These are phyloP conservation scores for western clawed frog (Xenopus tropicalis) DNA, from an alignment of 2,113 vertebrate genomes.

Conservation along the genomic window UCB_Xtro_10.0 CM004445.2:113688001-113688500, in stretches of 20 bases:
- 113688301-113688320: constrained; percentile 39
- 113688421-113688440: constrained; percentile 3
- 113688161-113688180: constrained; percentile 26
- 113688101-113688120: not conserved
- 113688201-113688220: constrained; percentile 32
- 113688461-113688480: not conserved
- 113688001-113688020: not conserved
- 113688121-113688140: not conserved
- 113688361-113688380: constrained; percentile 7
- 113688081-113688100: not conserved
- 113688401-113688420: not conserved
- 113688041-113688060: not conserved
- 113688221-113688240: constrained; percentile 42
- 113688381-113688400: not conserved
- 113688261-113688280: constrained; percentile 39
- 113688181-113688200: constrained; percentile 33
- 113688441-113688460: constrained; percentile 17
- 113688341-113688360: constrained; percentile 16
- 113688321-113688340: constrained; percentile 29
- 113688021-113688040: no score
- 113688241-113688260: constrained; percentile 37
- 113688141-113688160: constrained; percentile 21
- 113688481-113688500: constrained; percentile 4
- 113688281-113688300: constrained; percentile 36
- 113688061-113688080: not conserved